Evolutionary conservation across 2,888 invertebrate genomes (phyloP), one percentile per base, ranked within the genome.

Genomic region (Epirrhoe alternata): DNA sequence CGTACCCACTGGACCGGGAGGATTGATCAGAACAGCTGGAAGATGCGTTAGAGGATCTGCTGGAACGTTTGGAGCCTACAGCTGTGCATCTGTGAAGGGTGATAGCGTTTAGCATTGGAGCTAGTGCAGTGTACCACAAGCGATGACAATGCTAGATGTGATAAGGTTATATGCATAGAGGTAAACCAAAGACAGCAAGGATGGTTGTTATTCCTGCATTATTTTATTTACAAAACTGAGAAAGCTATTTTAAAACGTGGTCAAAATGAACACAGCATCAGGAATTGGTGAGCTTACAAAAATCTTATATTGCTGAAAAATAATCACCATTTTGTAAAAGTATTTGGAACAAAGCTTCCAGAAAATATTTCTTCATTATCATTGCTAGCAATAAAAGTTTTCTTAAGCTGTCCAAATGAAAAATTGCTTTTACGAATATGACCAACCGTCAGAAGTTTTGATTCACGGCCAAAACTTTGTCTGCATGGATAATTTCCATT

Each of bases 1-100:
- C 86, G 70, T 92, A 93, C 3, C 94, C 94, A 68, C 93, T 93
- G 47, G 94, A 94, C 35, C 92, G 80, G 17, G 92, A 92, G 63
- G 90, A 92, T 47, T 87, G 84, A 56, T 92, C 91, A 0, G 92
- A 92, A 68, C 89, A 86, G 77, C 91, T 90, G 50, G 92, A 92
- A 0, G 92, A 93, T 0, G 91, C 88, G 69, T 89, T 92, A 33
- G 94, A 94, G 0, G 87, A 90, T 54, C 93, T 84, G 76, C 90
- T 93, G 59, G 86, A 88, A 8, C 93, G 86, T 78, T 93, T 93
- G 30, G 88, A 87, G 58, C 90, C 88, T 61, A 81, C 74, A 31
- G 78, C 72, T 64, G 80, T 69, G 74, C 68, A 42, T 71, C 73
- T 70, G 84, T 85, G 77, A 56, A 74, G 69, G 24, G 52, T 58